Evolutionary conservation across 2,797 vertebrate species (phyloP).

Genomic region (Crotalus adamanteus): DNA sequence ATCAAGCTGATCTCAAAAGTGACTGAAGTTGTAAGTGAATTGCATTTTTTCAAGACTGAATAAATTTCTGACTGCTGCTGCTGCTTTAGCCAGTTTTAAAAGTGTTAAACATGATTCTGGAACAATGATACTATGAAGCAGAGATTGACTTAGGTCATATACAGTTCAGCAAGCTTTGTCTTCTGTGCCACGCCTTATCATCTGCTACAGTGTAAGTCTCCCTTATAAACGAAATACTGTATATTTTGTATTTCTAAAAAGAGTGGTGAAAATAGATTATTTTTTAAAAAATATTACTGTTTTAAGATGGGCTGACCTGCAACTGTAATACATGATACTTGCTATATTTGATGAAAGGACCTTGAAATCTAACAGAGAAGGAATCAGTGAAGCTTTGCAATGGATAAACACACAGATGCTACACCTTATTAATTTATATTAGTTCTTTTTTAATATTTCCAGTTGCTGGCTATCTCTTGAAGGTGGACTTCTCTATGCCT

Average conservation of each 20-base stretch:
- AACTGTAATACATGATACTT: not conserved
- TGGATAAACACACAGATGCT: slow-evolving; percentile 1
- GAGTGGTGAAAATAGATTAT: not conserved
- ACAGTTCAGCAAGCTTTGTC: not conserved
- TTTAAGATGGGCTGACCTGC: not conserved
- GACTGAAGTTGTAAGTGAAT: not conserved
- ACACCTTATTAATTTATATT: slow-evolving; percentile 78
- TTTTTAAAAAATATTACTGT: not conserved
- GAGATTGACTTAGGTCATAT: not conserved
- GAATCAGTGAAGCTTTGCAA: slow-evolving; percentile 10
- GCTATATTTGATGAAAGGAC: not conserved
- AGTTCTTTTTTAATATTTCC: slow-evolving; percentile 78
- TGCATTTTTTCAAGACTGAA: not conserved
- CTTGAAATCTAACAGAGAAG: not conserved
- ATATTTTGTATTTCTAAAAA: not conserved
- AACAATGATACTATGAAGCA: not conserved
- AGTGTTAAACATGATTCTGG: not conserved
- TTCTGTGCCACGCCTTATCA: not conserved
- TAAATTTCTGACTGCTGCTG: not conserved
- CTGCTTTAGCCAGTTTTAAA: not conserved
- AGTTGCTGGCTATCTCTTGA: slow-evolving; percentile 99
- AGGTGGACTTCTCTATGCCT: slow-evolving; percentile 97
- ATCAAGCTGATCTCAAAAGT: not conserved
- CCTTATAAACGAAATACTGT: not conserved
- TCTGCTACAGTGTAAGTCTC: not conserved